Base-by-base conservation (phyloP, 1,140 invertebrate species). In the Helicoverpa zea region DNA sequence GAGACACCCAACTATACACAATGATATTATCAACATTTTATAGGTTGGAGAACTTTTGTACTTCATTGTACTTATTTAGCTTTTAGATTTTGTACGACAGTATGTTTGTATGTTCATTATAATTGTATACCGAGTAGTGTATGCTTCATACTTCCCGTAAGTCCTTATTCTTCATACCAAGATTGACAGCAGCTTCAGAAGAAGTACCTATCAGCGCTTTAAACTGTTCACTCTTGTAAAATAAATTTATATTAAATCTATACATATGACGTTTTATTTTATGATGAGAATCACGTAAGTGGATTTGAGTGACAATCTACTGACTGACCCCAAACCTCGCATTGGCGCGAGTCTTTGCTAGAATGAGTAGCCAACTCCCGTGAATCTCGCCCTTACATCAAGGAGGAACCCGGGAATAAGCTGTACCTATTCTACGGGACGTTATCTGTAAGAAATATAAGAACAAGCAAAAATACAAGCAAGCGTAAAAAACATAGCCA, bases 61-160 rank as follows among this genome's bases (percentile, higher is more conserved):
- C 73, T 80, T 66, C 56, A 77, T 68, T 68, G 23, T 63, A 64
- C 63, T 47, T 30, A 64, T 54, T 81, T 81, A 81, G 80, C 78
- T n/a, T 18, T 66, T 84, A 84, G 83, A 80, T 84, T 84, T 84
- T 84, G 74, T 84, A 84, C 68, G 49, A 56, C 29, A 66, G 43
- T 61, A 54, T 52, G 10, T 74, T 63, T 80, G 64, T 79, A 79
- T 51, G 14, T 61, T 79, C n/a, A 63, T 61, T 47, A 51, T 30
- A 23, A 49, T 49, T 68, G 43, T 66, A 66, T n/a, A 12, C 47
- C 9, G 14, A 56, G 4, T 56, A 9, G 30, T 68, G 29, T 58
- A 79, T 72, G 78, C 68, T 79, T 70, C 52, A 56, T 72, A 51
- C n/a, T 63, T 52, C 5, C 61, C 51, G 54, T 54, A 49, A 77